Evolutionary conservation across 1,140 invertebrate species (phyloP).

Genomic region (Phenacoccus solenopsis): DNA sequence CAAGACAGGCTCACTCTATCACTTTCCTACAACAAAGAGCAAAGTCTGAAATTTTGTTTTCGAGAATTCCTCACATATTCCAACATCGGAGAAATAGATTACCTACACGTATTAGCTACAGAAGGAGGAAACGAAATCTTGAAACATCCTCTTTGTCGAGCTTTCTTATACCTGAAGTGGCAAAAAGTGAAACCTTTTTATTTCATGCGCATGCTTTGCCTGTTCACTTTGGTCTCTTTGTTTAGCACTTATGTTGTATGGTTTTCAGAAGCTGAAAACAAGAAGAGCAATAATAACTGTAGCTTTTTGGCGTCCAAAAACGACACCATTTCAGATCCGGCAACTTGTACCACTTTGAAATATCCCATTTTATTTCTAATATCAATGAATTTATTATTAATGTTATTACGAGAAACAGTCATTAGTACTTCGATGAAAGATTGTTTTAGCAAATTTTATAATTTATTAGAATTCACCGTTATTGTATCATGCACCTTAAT

Average conservation of each 20-base stretch:
- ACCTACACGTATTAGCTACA: conserved; percentile 66
- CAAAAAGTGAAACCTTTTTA: conserved; percentile 76
- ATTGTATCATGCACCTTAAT: too few relatives aligned
- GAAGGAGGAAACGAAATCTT: conserved; percentile 71
- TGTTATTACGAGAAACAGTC: too few relatives aligned
- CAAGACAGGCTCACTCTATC: conserved; percentile 60
- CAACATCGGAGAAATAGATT: conserved; percentile 61
- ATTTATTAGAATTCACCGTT: too few relatives aligned
- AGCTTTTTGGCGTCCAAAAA: too few relatives aligned
- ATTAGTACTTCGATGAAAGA: too few relatives aligned
- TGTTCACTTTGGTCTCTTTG: conserved; percentile 65
- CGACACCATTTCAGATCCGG: too few relatives aligned
- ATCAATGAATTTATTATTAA: too few relatives aligned
- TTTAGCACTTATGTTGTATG: conserved; percentile 60
- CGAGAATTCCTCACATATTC: conserved; percentile 61
- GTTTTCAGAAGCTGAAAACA: too few relatives aligned
- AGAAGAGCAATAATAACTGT: too few relatives aligned
- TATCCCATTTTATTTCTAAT: too few relatives aligned
- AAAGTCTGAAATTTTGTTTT: conserved; percentile 65
- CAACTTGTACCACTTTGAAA: too few relatives aligned
- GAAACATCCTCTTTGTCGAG: conserved; percentile 65
- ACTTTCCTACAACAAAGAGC: conserved; percentile 59
- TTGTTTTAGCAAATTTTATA: too few relatives aligned
- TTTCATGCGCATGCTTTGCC: conserved; percentile 58
- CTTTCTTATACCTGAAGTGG: conserved; percentile 75